Evolutionary conservation across 2,888 invertebrate genomes (phyloP).

Genomic region (Slavum lentiscoides): DNA sequence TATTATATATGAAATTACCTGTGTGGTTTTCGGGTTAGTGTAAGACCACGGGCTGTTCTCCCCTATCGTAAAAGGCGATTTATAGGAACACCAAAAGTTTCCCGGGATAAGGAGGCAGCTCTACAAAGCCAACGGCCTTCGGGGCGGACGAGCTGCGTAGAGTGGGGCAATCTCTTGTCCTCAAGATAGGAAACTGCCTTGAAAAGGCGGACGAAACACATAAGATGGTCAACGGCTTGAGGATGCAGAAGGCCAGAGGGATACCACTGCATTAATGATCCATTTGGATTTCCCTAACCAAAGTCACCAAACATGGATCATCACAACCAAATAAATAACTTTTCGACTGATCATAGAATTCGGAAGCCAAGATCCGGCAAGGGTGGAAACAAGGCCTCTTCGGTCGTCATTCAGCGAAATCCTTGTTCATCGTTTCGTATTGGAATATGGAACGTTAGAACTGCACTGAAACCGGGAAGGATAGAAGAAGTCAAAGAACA

Average conservation of each 20-base stretch:
- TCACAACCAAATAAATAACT: constrained; percentile 10
- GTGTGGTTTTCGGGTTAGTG: constrained; percentile 1
- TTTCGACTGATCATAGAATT: constrained; percentile 37
- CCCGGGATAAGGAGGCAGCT: constrained; percentile 24
- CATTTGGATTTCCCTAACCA: constrained; percentile 11
- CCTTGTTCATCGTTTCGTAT: not conserved
- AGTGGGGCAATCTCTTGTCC: constrained; percentile 1
- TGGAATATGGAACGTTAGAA: constrained; percentile 2
- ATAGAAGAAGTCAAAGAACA: constrained; percentile 6
- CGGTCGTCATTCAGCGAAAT: constrained; percentile 17
- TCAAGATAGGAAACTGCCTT: constrained; percentile 15
- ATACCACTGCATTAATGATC: constrained; percentile 29
- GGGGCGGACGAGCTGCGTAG: constrained; percentile 15
- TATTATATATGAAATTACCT: no score
- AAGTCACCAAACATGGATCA: constrained; percentile 3
- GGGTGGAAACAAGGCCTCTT: constrained; percentile 11
- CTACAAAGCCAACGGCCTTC: constrained; percentile 19
- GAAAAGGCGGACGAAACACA: constrained; percentile 7
- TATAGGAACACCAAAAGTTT: constrained; percentile 30
- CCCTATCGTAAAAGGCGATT: constrained; percentile 20
- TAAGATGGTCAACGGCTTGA: constrained; percentile 16
- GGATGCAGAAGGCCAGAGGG: constrained; percentile 20
- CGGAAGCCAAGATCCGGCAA: constrained; percentile 40
- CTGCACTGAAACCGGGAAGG: not conserved
- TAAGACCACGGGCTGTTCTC: constrained; percentile 14